These are phyloP conservation scores for Actinia equina DNA, from an alignment of 64 coral and sea anemone genomes.

Conservation along the genomic window DNA sequence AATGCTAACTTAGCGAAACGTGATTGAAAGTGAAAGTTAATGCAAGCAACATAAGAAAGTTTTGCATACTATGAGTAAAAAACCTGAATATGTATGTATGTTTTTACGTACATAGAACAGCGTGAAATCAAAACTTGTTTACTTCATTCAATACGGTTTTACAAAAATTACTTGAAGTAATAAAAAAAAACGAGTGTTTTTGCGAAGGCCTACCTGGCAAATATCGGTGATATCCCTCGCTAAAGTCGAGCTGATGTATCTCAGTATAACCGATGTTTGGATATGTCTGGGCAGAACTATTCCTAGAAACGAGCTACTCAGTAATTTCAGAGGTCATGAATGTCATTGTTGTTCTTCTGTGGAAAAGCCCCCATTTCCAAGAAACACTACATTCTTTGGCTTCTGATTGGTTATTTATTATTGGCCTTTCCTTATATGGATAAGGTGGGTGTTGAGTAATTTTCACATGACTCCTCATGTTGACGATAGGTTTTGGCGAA, in stretches of 20 bases:
- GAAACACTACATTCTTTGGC: neutral
- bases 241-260: neutral
- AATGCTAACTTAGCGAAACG: neutral
- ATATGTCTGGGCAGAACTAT: conserved; percentile 10
- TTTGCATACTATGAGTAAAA: neutral
- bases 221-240: neutral
- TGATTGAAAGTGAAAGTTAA: neutral
- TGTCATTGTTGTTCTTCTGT: neutral
- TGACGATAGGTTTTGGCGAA: neutral
- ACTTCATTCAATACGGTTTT: neutral
- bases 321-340: neutral
- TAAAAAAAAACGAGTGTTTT: neutral
- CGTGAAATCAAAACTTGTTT: neutral
- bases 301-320: neutral
- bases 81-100: neutral
- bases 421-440: neutral
- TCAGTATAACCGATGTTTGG: neutral
- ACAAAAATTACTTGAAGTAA: neutral
- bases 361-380: conserved; percentile 12
- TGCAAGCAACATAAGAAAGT: neutral
- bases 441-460: neutral
- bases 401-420: conserved; percentile 6
- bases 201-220: neutral
- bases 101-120: neutral
- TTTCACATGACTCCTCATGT: neutral